Conservation (phyloP, 1,140 invertebrate genomes). For the Olivierus martensii region DNA sequence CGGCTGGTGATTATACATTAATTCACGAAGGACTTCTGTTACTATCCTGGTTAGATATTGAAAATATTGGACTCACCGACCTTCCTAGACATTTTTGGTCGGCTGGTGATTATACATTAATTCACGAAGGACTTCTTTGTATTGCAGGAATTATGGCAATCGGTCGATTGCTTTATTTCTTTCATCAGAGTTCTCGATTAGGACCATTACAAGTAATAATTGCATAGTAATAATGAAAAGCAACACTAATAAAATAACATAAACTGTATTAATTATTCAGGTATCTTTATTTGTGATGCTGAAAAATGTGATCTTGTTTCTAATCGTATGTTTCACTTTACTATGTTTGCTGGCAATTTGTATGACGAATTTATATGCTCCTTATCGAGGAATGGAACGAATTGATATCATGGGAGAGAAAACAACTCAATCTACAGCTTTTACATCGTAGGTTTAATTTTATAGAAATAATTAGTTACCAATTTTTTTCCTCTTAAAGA, state of each 20-base stretch:
- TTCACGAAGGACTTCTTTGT: constrained; percentile 55
- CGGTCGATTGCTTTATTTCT: constrained; percentile 24
- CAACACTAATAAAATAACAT: too few relatives aligned
- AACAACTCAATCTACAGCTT: neutral
- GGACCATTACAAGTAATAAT: constrained; percentile 6
- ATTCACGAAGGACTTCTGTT: constrained; percentile 55
- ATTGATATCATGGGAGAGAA: neutral
- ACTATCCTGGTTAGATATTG: too few relatives aligned
- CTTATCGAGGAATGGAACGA: constrained; percentile 5
- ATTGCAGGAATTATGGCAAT: constrained; percentile 55
- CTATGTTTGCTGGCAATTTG: neutral
- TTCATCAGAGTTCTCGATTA: constrained; percentile 1
- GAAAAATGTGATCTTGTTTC: constrained; percentile 2
- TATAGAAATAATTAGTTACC: too few relatives aligned
- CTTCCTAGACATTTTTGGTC: constrained; percentile 47
- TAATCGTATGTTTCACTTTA: constrained; percentile 1
- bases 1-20: constrained; percentile 49
- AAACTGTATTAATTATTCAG: neutral
- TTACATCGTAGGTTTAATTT: neutral
- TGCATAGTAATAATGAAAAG: too few relatives aligned
- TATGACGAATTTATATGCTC: constrained; percentile 3
- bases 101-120: constrained; percentile 48
- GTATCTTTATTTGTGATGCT: constrained; percentile 7
- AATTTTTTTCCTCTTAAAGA: neutral
- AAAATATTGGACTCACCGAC: too few relatives aligned